Evolutionary conservation across 2,888 invertebrate species (phyloP), one percentile per base, ranked within the genome.

Genomic region (Phyllotreta cruciferae): DNA sequence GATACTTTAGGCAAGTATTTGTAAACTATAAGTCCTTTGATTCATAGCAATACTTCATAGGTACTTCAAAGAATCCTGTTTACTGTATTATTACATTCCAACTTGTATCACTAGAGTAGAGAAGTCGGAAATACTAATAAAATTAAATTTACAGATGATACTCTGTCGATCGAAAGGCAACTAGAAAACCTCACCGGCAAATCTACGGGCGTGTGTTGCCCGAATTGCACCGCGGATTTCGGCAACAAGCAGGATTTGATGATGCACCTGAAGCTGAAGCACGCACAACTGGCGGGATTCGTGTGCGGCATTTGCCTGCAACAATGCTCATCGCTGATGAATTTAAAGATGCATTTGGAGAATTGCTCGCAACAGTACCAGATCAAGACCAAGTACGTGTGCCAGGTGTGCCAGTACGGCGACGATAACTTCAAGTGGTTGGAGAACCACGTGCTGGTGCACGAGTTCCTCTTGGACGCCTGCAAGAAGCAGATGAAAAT

Each of bases 301-400:
- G 82, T 85, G 3, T 86, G 86, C 70, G 86, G 86, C 6, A 80
- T 86, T 39, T 86, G 86, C 70, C 74, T 85, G 44, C 81, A 84
- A 70, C 82, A 85, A 44, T 83, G 84, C 63, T 77, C 77, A 2
- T 82, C 84, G 52, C 82, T 82, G 66, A 74, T 77, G 1, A 82
- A 83, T 67, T 76, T 86, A n/a, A 77, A 81, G 50, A 80, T 79
- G 66, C 86, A 86, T 71, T 79, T 85, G 2, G 82, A 82, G 62
- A 78, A 79, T 68, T 85, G 85, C 70, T 81, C 81, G 4, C 79
- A 80, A 24, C 80, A 79, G 6, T 80, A 82, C 47, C 80, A 80
- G 54, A 71, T 81, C 7, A 68, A 73, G 35, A 77, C 80, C 13
- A 79, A 81, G 71, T 83, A 80, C 64, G 79, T 82, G 50, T 85